Base-by-base conservation (phyloP, 2,113 vertebrate species). In the Osmerus mordax region DNA sequence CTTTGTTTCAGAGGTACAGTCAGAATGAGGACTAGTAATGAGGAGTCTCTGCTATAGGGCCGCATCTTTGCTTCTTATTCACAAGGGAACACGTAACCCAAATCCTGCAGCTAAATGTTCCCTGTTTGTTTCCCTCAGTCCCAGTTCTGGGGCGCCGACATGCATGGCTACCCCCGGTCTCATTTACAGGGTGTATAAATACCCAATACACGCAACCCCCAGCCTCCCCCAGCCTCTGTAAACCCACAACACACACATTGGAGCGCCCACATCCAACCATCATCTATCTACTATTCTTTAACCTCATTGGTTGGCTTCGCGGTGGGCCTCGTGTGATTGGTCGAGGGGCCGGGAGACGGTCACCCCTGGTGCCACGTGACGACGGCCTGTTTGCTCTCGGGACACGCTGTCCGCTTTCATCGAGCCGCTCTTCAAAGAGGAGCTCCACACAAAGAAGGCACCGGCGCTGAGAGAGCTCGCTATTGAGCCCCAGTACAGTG, bases 341-440 rank as follows among this genome's bases (percentile, higher is more conserved):
- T 72, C 25, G 71, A 41, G 65, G 76, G 77, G 72, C 80, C 76
- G 67, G 52, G 67, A 67, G 60, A 54, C 19, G 74, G 76, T 86
- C 86, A 82, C 70, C 76, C 79, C 68, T 72, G 67, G 70, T 75
- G 78, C 78, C 87, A 86, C 74, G 82, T 89, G 85, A 88, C 72
- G 70, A 80, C 29, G 68, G 6, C 59, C 56, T 65, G 74, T 71
- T 69, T 1, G 56, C 78, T 73, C 79, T 77, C 79, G 74, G 87
- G 79, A 86, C 78, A 86, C 23, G 16, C 72, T 52, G 73, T 70
- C 61, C 64, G 68, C 51, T 84, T 2, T 21, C 52, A 72, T 66
- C 73, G 8, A 64, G 62, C 67, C 14, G 60, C 36, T 77, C 69
- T 78, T 78, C 79, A 82, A 75, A 83, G 47, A 47, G 56, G 73